Evolutionary conservation across 2,888 invertebrate species (phyloP), one percentile per base, ranked within the genome.

Genomic region (Dicranocentrus wangi): DNA sequence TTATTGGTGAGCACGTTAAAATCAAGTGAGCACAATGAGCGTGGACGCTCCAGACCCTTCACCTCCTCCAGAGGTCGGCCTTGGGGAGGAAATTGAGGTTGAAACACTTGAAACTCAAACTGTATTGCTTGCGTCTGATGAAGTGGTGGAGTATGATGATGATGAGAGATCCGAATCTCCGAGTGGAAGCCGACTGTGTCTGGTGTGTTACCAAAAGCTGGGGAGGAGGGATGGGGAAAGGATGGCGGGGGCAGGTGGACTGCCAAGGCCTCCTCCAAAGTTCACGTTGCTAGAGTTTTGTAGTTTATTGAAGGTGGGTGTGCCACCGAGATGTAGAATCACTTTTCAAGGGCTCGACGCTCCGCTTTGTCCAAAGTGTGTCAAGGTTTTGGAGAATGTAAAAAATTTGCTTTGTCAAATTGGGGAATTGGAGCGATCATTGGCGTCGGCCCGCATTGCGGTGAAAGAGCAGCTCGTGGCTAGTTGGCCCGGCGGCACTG

Each of bases 241-340:
- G 21, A 53, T 10, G 51, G 17, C 10, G 19, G 19, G 19, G 19
- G 19, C 10, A 17, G 53, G n/a, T 17, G 19, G 2, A 53, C 2
- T 17, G 19, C 10, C 5, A n/a, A 51, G 15, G 32, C 32, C 32
- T 32, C 32, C 32, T 32, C 10, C 47, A 28, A 28, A 43, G 21
- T 75, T 68, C 7, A 60, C 43, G 0, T 23, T 68, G 15, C 17
- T 60, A 19, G 76, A 77, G 0, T 77, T 77, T 39, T 77, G 69
- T n/a, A 28, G 51, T 13, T 21, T 77, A 21, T 1, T 77, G 0
- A 58, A 77, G 13, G 39, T 77, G 0, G 32, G 2, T 25, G 32
- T 61, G 0, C 58, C 58, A n/a, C 32, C 60, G 21, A 39, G 19
- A 23, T 19, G 21, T 1, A 32, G 39, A 55, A 0, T 19, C 1